Conservation (phyloP, 2,113 vertebrate species). For the Microcebus jonahi region DNA sequence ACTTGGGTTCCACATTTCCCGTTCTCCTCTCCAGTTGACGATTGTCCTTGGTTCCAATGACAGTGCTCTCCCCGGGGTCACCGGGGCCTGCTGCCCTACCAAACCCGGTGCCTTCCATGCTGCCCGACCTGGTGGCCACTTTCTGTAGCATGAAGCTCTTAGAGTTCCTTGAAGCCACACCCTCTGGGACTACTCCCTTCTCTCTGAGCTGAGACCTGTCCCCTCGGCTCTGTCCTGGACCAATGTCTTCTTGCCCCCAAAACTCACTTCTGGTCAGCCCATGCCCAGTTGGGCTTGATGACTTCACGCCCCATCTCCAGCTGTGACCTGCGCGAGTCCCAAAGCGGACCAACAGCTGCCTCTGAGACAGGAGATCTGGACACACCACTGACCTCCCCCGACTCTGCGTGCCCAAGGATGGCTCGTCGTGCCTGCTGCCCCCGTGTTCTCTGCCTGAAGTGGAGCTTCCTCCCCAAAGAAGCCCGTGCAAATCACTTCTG, state of each 20-base stretch:
- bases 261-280: neutral
- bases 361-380: rapidly evolving
- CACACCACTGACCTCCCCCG: too few species aligned
- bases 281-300: neutral
- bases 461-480: neutral
- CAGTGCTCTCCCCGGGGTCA: neutral
- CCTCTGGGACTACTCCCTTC: neutral
- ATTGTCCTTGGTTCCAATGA: neutral
- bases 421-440: too few species aligned
- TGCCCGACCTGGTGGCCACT: too few species aligned
- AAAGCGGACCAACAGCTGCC: neutral
- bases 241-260: neutral
- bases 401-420: too few species aligned
- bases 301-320: too few species aligned
- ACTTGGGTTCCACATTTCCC: neutral
- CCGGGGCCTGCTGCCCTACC: neutral
- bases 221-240: neutral
- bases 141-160: neutral
- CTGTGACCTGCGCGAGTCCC: neutral
- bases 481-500: neutral
- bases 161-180: neutral
- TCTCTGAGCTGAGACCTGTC: neutral
- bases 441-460: neutral
- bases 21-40: neutral
- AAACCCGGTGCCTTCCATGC: neutral